phyloP scores from a whole-genome alignment of 2,888 invertebrate species.

The Steinernema carpocapsae region DNA sequence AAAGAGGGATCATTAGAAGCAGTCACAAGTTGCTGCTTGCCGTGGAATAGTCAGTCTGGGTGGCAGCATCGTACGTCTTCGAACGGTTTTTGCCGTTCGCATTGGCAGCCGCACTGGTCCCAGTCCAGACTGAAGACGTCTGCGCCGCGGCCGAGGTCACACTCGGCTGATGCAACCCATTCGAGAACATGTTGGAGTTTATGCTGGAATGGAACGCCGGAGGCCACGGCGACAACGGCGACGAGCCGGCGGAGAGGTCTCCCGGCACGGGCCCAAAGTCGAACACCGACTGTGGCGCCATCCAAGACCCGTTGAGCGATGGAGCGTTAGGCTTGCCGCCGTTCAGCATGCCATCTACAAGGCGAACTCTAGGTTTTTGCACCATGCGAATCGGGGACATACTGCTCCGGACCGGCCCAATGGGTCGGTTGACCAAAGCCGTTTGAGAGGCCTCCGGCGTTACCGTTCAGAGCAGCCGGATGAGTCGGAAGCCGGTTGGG shows the following conservation, averaged over 20 bases:
- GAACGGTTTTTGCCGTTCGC: not conserved
- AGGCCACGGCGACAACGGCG: constrained; percentile 28
- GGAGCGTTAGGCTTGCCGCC: not conserved
- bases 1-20: not conserved
- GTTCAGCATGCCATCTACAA: constrained; percentile 32
- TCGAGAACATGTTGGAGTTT: not conserved
- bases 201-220: constrained; percentile 3
- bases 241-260: constrained; percentile 6
- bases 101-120: constrained; percentile 1
- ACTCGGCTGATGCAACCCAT: constrained; percentile 3
- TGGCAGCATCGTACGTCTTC: constrained; percentile 1
- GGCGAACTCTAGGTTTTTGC: constrained; percentile 33
- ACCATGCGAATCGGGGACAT: constrained; percentile 24
- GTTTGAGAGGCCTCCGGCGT: not conserved
- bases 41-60: constrained; percentile 21
- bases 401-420: constrained; percentile 26
- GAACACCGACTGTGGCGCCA: constrained; percentile 27
- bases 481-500: not conserved
- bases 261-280: constrained; percentile 17
- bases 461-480: not conserved
- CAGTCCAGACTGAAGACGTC: constrained; percentile 14
- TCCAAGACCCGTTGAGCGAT: not conserved
- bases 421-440: not conserved
- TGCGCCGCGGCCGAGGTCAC: constrained; percentile 2
- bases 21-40: not conserved